Conservation (phyloP, 2,113 vertebrate species). For the Manacus vitellinus region DNA sequence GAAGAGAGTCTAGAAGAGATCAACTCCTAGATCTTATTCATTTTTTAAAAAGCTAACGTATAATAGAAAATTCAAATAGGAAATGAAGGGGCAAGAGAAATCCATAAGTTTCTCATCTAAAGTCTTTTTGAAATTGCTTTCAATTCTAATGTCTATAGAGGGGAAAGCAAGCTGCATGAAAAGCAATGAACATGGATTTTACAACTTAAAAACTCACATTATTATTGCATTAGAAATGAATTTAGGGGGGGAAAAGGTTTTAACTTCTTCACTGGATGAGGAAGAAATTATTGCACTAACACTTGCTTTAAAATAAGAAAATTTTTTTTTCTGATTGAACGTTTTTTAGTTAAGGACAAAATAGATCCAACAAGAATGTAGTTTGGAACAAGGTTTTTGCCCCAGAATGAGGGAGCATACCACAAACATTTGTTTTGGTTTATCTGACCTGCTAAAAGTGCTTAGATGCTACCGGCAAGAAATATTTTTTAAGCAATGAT, state of each 20-base stretch:
- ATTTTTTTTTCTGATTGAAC: background rate
- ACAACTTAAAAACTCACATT: background rate
- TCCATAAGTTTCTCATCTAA: background rate
- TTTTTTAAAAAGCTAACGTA: background rate
- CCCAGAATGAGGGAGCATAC: background rate
- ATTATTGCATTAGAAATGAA: background rate
- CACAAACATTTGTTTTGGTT: rapidly evolving
- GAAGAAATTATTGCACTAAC: background rate
- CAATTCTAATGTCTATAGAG: background rate
- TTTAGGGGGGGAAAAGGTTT: background rate
- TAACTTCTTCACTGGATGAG: background rate
- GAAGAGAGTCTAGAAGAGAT: background rate
- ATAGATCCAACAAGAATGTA: background rate
- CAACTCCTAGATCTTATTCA: background rate
- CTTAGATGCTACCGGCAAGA: background rate
- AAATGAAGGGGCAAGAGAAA: background rate
- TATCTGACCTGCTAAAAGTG: background rate
- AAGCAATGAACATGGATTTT: background rate
- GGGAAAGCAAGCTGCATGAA: background rate
- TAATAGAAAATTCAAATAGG: background rate
- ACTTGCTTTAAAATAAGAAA: background rate
- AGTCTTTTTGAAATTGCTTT: background rate
- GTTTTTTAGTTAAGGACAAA: background rate
- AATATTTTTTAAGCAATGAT: background rate
- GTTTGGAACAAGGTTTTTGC: background rate